These are phyloP conservation scores for Cotesia chilonis DNA, from an alignment of 1,140 invertebrate species.

Conservation along the genomic window DNA sequence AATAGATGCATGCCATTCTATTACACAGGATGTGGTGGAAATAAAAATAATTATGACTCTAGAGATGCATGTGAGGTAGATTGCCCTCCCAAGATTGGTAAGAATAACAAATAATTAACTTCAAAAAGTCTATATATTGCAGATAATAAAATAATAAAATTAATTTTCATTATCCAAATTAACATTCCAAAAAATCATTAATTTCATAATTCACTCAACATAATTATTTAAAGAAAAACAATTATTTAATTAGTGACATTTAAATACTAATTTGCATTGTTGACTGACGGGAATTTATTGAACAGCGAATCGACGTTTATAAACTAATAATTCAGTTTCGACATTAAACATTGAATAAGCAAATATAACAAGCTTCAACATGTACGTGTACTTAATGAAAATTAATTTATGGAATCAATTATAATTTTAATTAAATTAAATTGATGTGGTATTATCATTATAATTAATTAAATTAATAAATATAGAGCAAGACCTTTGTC, in stretches of 20 bases:
- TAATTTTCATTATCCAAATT: not conserved
- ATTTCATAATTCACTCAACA: too few species aligned
- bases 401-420: not conserved
- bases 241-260: too few species aligned
- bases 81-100: constrained; percentile 83
- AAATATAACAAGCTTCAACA: too few species aligned
- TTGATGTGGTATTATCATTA: not conserved
- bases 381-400: constrained; percentile 18
- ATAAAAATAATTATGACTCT: constrained; percentile 85
- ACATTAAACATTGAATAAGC: too few species aligned
- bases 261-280: too few species aligned
- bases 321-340: too few species aligned
- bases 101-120: constrained; percentile 57
- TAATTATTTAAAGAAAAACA: too few species aligned
- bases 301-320: too few species aligned
- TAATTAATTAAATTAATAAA: constrained; percentile 8
- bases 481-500: constrained; percentile 77
- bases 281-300: too few species aligned
- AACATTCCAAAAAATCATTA: not conserved
- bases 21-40: constrained; percentile 91
- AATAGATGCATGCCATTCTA: constrained; percentile 94
- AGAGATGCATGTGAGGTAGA: constrained; percentile 79
- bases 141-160: not conserved
- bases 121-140: constrained; percentile 28
- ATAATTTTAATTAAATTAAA: not conserved